Conservation (phyloP, 2,888 invertebrate species). For the Pelosia muscerda region DNA sequence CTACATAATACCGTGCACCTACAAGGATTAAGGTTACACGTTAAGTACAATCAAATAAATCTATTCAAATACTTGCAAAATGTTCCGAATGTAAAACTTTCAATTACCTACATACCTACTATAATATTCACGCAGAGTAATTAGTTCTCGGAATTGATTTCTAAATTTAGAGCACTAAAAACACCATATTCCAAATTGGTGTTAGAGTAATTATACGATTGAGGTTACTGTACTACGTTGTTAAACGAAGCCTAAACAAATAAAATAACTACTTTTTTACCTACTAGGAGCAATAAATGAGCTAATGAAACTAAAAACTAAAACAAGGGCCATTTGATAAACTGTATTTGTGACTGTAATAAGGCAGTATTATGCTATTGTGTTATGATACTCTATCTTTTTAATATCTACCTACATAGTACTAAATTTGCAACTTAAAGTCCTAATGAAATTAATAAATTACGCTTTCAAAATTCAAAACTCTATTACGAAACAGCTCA, state of each 20-base stretch:
- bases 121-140: conserved; percentile 39
- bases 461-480: too few relatives aligned
- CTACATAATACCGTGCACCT: too few relatives aligned
- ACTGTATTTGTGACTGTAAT: neutral
- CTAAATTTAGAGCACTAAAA: conserved; percentile 29
- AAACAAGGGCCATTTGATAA: neutral
- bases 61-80: conserved; percentile 25
- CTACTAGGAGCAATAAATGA: neutral
- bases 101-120: too few relatives aligned
- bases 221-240: neutral
- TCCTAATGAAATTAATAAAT: too few relatives aligned
- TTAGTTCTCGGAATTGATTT: conserved; percentile 46
- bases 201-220: neutral
- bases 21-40: too few relatives aligned
- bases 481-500: too few relatives aligned
- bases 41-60: too few relatives aligned
- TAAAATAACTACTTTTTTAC: neutral
- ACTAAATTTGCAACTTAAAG: too few relatives aligned
- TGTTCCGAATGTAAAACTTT: conserved; percentile 41
- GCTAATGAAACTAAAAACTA: neutral
- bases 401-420: too few relatives aligned
- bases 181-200: neutral
- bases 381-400: neutral
- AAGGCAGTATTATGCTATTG: neutral
- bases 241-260: neutral